Evolutionary conservation across 2,797 vertebrate species (phyloP).

Genomic region (Cossypha polioptera): DNA sequence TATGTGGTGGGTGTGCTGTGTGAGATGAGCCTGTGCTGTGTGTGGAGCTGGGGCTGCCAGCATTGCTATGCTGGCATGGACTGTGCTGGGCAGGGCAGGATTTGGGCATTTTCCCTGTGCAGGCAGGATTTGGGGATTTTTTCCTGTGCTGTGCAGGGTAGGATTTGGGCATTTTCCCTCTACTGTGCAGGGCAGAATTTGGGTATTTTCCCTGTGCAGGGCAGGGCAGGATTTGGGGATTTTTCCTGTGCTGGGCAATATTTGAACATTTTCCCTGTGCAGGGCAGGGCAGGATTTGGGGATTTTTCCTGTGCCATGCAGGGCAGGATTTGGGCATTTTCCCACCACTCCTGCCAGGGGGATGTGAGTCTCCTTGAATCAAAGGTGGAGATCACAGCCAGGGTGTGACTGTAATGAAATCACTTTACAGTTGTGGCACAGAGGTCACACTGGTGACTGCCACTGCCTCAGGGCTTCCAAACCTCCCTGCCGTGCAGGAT

Average conservation of each 20-base stretch:
- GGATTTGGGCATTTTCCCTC: rapidly evolving
- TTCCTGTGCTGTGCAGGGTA: neutral
- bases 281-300: neutral
- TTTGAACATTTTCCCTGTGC: neutral
- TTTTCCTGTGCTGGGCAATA: neutral
- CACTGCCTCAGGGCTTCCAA: neutral
- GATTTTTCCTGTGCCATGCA: neutral
- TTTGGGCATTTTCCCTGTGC: neutral
- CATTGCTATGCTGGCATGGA: neutral
- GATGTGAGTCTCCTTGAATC: neutral
- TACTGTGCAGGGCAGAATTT: too few relatives aligned
- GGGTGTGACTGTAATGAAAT: neutral
- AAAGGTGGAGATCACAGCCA: neutral
- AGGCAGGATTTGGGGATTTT: neutral
- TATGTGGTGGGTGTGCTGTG: slow-evolving; percentile 6
- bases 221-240: neutral
- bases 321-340: neutral
- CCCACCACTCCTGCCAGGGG: rapidly evolving
- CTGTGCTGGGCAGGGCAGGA: neutral
- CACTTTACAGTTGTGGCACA: neutral
- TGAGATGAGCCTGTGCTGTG: neutral
- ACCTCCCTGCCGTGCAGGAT: rapidly evolving
- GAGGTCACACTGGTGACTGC: neutral
- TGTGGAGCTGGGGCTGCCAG: neutral
- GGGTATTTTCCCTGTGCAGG: neutral